Conservation (phyloP, 2,888 invertebrate species). For the Choristoneura rosaceana region DNA sequence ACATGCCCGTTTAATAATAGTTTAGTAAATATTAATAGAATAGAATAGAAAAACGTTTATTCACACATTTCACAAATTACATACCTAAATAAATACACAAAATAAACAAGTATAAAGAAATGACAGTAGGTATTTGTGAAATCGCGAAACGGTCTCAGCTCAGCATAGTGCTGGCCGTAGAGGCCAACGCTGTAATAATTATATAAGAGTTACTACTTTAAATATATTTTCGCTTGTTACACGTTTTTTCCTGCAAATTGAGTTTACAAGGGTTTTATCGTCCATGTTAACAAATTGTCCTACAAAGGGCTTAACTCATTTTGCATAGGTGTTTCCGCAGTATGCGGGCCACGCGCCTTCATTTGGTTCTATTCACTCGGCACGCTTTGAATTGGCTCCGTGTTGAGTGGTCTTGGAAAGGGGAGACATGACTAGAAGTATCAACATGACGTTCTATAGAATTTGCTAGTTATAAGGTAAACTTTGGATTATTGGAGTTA, state of each 20-base stretch:
- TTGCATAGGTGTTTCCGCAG: constrained; percentile 10
- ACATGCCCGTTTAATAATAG: too few species aligned
- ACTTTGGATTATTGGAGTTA: too few species aligned
- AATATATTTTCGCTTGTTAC: not conserved
- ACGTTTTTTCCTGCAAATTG: not conserved
- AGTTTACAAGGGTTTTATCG: constrained; percentile 4
- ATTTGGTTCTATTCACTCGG: constrained; percentile 34
- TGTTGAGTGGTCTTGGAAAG: constrained; percentile 23
- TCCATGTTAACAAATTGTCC: not conserved
- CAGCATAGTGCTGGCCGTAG: too few species aligned
- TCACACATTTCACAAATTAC: too few species aligned
- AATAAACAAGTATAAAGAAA: too few species aligned
- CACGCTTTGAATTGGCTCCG: constrained; percentile 25
- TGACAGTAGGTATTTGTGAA: too few species aligned
- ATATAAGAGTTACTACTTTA: too few species aligned
- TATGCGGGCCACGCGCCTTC: constrained; percentile 32
- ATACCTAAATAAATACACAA: too few species aligned
- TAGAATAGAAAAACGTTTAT: too few species aligned
- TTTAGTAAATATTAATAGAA: too few species aligned
- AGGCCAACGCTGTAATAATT: too few species aligned
- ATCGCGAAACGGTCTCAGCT: too few species aligned
- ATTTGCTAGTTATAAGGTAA: not conserved
- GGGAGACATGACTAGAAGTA: constrained; percentile 16
- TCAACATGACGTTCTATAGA: constrained; percentile 1
- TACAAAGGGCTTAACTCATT: constrained; percentile 10